Percentiles rank a stretch among this genome's conserved stretches.
Conservation (phyloP, 1,140 invertebrate species). For the Penaeus vannamei region DNA sequence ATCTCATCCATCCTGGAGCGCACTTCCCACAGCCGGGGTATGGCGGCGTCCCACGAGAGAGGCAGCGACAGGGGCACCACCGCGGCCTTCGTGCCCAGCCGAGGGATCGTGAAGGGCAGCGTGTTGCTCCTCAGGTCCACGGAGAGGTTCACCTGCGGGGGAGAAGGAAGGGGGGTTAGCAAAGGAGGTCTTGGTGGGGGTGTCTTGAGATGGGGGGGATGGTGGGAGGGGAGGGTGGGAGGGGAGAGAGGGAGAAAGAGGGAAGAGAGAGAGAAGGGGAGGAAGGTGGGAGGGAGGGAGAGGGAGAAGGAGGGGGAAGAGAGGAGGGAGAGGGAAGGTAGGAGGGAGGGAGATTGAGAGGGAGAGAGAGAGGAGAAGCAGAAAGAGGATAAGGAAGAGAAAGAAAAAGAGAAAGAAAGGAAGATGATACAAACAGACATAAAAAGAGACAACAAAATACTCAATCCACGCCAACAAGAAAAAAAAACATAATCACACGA, state of each 20-base stretch:
- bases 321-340: too few species aligned
- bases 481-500: too few species aligned
- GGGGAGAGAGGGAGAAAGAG: too few species aligned
- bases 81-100: slow-evolving; percentile 73
- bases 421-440: not conserved
- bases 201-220: not conserved
- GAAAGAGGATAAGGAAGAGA: too few species aligned
- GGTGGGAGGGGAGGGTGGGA: not conserved
- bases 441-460: not conserved
- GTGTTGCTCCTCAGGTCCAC: slow-evolving; percentile 72
- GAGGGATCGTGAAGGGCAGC: slow-evolving; percentile 68
- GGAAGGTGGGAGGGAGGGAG: too few species aligned
- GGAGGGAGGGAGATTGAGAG: too few species aligned
- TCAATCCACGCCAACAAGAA: too few species aligned
- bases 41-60: slow-evolving; percentile 76
- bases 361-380: too few species aligned
- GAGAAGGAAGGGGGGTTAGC: not conserved
- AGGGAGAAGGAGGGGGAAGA: too few species aligned
- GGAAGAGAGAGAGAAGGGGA: too few species aligned
- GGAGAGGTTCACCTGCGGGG: slow-evolving; percentile 72
- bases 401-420: not conserved
- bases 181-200: not conserved
- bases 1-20: slow-evolving; percentile 74
- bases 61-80: slow-evolving; percentile 74
- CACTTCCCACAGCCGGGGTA: slow-evolving; percentile 77